Conservation (phyloP, 2,888 invertebrate species). For the Harpalus rufipes region DNA sequence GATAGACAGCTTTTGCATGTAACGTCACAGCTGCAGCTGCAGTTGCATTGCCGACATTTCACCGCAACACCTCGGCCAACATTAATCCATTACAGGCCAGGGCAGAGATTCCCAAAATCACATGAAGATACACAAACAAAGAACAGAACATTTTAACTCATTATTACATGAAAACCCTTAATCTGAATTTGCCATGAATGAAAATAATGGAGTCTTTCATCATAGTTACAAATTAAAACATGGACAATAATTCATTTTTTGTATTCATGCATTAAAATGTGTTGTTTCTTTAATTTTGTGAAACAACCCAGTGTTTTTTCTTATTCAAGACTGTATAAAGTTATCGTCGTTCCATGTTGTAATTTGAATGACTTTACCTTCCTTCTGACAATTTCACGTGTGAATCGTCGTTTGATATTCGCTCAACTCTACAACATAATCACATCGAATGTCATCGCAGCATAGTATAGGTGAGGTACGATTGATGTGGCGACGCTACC, state of each 20-base stretch:
- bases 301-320: too few relatives aligned
- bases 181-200: too few relatives aligned
- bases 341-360: too few relatives aligned
- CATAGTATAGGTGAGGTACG: background rate
- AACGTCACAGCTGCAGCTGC: conserved; percentile 11
- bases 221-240: too few relatives aligned
- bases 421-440: background rate
- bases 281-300: too few relatives aligned
- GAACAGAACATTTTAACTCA: background rate
- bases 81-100: conserved; percentile 5
- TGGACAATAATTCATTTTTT: too few relatives aligned
- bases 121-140: background rate
- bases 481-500: background rate
- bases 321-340: too few relatives aligned
- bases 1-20: conserved; percentile 48
- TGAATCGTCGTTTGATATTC: background rate
- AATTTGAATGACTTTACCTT: background rate
- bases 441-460: conserved; percentile 11
- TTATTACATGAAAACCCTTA: too few relatives aligned
- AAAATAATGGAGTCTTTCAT: too few relatives aligned
- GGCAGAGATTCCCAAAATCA: background rate
- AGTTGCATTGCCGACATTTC: conserved; percentile 7
- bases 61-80: conserved; percentile 24
- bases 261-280: too few relatives aligned
- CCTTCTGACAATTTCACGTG: background rate